These are phyloP conservation scores for Cyanocitta stelleri DNA, from an alignment of 2,113 vertebrate species.

Conservation along the genomic window DNA sequence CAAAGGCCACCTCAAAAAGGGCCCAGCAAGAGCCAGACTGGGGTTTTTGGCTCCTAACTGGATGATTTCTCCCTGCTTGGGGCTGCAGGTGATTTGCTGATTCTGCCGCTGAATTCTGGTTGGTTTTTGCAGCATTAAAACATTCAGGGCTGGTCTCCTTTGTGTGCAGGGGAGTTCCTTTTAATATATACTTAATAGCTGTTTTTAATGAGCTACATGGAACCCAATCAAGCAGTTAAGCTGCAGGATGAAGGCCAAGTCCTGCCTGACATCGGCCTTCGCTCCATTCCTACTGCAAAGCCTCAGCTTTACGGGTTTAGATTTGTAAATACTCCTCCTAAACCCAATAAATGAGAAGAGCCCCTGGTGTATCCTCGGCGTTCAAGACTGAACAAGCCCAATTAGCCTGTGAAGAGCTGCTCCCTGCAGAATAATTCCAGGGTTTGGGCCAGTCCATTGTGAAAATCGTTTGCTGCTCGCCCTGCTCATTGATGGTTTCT, in stretches of 20 bases:
- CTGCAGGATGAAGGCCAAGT: background rate
- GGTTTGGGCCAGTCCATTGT: background rate
- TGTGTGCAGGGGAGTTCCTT: background rate
- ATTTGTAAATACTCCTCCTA: slow-evolving; percentile 41
- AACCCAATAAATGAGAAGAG: slow-evolving; percentile 25
- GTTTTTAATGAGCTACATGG: background rate
- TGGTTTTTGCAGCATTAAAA: background rate
- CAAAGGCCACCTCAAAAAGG: background rate
- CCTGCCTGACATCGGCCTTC: background rate
- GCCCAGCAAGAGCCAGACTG: background rate
- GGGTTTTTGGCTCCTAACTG: background rate
- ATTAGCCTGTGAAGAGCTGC: slow-evolving; percentile 32
- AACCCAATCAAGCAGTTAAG: background rate
- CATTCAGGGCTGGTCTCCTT: background rate
- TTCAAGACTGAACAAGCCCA: background rate
- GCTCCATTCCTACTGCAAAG: slow-evolving; percentile 16
- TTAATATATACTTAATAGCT: background rate
- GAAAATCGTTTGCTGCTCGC: background rate
- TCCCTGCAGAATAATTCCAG: slow-evolving; percentile 1
- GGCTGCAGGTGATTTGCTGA: background rate
- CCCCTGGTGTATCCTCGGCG: background rate
- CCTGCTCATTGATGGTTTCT: background rate
- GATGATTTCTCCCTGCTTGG: background rate
- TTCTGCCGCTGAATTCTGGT: background rate
- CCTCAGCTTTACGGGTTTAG: background rate